Percentiles rank a stretch among this genome's conserved stretches.
These are phyloP conservation scores for Aegotheles bennettii DNA, from an alignment of 2,113 vertebrate genomes.

Conservation along the genomic window DNA sequence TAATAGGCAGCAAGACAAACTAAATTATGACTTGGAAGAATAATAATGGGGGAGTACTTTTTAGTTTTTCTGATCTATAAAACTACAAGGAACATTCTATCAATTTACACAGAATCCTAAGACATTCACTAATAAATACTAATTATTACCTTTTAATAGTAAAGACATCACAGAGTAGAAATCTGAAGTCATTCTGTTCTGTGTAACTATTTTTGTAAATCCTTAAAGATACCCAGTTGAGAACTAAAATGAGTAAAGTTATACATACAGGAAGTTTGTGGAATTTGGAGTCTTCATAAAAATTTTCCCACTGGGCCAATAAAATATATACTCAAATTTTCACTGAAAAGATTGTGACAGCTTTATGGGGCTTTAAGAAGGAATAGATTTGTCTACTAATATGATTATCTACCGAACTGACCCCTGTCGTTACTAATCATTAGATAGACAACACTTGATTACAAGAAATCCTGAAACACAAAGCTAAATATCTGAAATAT, in stretches of 20 bases:
- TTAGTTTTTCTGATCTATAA: not conserved
- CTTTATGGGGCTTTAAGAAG: constrained; percentile 10
- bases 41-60: not conserved
- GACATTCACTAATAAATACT: not conserved
- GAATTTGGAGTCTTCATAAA: not conserved
- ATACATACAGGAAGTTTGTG: not conserved
- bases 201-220: not conserved
- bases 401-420: not conserved
- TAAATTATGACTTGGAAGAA: not conserved
- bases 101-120: not conserved
- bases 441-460: not conserved
- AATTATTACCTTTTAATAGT: not conserved
- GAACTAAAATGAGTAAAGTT: not conserved
- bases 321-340: not conserved
- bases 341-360: not conserved
- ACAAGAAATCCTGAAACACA: not conserved
- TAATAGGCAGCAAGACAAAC: not conserved
- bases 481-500: not conserved
- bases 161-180: not conserved
- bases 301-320: not conserved
- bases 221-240: not conserved
- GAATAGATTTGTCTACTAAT: not conserved
- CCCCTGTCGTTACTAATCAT: not conserved
- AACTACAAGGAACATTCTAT: not conserved
- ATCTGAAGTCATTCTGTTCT: not conserved